These are phyloP conservation scores for Mystacides longicornis DNA, from an alignment of 2,888 invertebrate genomes.

Conservation along the genomic window DNA sequence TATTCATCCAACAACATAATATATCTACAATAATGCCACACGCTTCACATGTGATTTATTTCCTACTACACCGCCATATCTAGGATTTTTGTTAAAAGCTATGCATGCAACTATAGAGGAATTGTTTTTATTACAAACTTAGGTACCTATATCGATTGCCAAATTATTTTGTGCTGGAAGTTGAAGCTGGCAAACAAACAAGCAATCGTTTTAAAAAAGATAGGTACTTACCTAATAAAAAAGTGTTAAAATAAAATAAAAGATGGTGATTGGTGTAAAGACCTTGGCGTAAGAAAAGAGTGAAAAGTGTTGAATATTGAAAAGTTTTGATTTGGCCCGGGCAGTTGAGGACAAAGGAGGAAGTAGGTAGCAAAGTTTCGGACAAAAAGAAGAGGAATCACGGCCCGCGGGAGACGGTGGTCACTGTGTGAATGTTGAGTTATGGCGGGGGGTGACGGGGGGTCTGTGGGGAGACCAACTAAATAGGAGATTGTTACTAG, in stretches of 20 bases:
- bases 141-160: background rate
- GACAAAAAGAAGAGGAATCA: constrained; percentile 25
- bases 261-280: background rate
- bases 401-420: constrained; percentile 22
- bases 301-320: constrained; percentile 24
- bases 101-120: background rate
- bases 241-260: background rate
- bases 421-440: constrained; percentile 26
- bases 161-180: background rate
- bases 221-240: background rate
- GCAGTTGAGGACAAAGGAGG: constrained; percentile 21
- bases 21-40: too few relatives aligned
- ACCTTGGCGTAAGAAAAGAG: too few relatives aligned
- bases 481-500: background rate
- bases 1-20: too few relatives aligned
- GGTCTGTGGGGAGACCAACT: background rate
- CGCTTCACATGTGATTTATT: too few relatives aligned
- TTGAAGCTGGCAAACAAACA: background rate
- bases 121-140: background rate
- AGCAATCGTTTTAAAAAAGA: background rate
- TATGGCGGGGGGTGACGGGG: constrained; percentile 16
- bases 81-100: background rate
- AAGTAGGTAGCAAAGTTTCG: constrained; percentile 25
- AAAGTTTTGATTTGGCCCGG: constrained; percentile 25
- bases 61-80: too few relatives aligned